Evolutionary conservation across 2,113 vertebrate species (phyloP).

Genomic region (Scolopax mira): DNA sequence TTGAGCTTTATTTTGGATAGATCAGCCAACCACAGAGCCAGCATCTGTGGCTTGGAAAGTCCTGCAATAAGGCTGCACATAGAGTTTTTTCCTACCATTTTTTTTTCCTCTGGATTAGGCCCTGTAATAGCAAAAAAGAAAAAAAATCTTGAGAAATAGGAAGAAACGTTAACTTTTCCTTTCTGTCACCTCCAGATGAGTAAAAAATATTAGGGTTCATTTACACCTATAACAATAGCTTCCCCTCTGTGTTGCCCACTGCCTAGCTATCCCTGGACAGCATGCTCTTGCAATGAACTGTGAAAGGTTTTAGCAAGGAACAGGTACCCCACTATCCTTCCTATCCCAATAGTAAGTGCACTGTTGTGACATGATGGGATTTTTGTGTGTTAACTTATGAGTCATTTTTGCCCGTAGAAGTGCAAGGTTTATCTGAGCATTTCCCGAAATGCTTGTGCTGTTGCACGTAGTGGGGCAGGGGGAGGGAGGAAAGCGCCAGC

Average conservation of each 20-base stretch:
- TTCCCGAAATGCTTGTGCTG: neutral
- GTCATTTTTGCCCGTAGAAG: neutral
- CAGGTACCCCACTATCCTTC: neutral
- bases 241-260: neutral
- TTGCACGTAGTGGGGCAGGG: neutral
- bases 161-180: neutral
- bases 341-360: neutral
- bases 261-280: neutral
- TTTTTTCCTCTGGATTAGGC: neutral
- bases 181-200: neutral
- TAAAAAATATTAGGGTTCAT: neutral
- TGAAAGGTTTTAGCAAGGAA: neutral
- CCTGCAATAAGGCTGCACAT: neutral
- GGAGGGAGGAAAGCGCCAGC: neutral
- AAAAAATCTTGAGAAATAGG: neutral
- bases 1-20: slow-evolving; percentile 52
- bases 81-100: neutral
- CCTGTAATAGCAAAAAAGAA: neutral
- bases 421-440: neutral
- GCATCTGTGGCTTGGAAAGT: slow-evolving; percentile 49
- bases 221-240: neutral
- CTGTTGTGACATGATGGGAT: neutral
- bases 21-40: slow-evolving; percentile 31
- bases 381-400: neutral
- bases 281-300: neutral